These are phyloP conservation scores for Chrysodeixis includens DNA, from an alignment of 2,888 invertebrate genomes.

Conservation along the genomic window DNA sequence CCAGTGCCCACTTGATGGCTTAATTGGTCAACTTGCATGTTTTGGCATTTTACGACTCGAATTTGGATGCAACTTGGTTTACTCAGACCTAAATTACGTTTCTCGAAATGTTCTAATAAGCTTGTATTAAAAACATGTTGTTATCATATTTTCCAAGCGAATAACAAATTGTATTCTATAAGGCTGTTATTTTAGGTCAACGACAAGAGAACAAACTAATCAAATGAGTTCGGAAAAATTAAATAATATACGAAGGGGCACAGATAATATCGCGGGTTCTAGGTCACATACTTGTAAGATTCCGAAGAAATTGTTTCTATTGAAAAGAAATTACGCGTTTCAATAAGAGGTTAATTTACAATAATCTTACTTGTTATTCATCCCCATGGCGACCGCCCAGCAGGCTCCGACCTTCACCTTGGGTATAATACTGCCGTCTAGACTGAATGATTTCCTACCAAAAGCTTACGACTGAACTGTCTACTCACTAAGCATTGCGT, in stretches of 20 bases:
- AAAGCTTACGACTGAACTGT: conserved; percentile 56
- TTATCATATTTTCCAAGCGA: neutral
- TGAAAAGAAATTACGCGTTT: conserved; percentile 54
- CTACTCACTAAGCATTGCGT: conserved; percentile 27
- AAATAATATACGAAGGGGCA: conserved; percentile 10
- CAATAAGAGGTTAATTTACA: conserved; percentile 71
- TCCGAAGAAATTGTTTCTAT: conserved; percentile 44
- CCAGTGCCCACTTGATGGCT: conserved; percentile 45
- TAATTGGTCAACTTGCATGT: conserved; percentile 56
- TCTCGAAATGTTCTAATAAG: conserved; percentile 4
- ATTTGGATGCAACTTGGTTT: conserved; percentile 35
- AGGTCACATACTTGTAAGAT: conserved; percentile 49
- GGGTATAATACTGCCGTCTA: conserved; percentile 72
- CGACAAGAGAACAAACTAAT: conserved; percentile 6
- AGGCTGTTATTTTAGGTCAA: neutral
- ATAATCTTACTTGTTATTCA: conserved; percentile 62
- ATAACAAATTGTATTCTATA: neutral
- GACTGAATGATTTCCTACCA: conserved; percentile 53
- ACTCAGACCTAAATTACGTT: conserved; percentile 11
- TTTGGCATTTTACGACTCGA: conserved; percentile 43
- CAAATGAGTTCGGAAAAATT: conserved; percentile 1
- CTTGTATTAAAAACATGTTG: neutral
- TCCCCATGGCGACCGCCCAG: conserved; percentile 72
- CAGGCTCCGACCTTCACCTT: conserved; percentile 77
- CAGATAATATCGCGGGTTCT: conserved; percentile 29